Conservation (phyloP, 2,113 vertebrate genomes). For the Calyptomena viridis region DNA sequence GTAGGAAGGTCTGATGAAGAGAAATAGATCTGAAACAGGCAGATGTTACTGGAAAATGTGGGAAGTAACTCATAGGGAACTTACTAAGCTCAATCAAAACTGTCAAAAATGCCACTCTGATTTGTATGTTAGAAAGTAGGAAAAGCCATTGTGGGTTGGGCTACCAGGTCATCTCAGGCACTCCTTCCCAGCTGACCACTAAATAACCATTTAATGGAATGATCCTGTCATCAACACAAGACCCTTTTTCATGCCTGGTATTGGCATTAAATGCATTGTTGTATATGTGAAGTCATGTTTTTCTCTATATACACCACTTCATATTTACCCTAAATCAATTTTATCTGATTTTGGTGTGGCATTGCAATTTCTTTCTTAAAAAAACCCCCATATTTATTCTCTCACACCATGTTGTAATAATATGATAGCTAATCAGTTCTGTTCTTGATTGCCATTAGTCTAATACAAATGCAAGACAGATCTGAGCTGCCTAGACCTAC, state of each 20-base stretch:
- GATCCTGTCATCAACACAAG: neutral
- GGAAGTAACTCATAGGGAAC: neutral
- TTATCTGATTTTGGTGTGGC: neutral
- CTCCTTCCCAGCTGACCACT: neutral
- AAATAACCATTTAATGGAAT: neutral
- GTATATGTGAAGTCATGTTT: neutral
- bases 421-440: neutral
- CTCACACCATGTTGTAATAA: neutral
- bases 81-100: neutral
- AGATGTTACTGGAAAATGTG: neutral
- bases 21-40: neutral
- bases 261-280: neutral
- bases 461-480: neutral
- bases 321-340: neutral
- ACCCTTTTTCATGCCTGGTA: neutral
- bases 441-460: neutral
- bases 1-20: neutral
- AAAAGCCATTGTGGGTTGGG: neutral
- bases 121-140: accelerated
- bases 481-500: neutral
- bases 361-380: neutral
- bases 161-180: neutral
- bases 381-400: neutral
- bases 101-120: neutral
- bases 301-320: neutral